These are phyloP conservation scores for Laticauda colubrina DNA, from an alignment of 2,113 vertebrate genomes.

Conservation along the genomic window DNA sequence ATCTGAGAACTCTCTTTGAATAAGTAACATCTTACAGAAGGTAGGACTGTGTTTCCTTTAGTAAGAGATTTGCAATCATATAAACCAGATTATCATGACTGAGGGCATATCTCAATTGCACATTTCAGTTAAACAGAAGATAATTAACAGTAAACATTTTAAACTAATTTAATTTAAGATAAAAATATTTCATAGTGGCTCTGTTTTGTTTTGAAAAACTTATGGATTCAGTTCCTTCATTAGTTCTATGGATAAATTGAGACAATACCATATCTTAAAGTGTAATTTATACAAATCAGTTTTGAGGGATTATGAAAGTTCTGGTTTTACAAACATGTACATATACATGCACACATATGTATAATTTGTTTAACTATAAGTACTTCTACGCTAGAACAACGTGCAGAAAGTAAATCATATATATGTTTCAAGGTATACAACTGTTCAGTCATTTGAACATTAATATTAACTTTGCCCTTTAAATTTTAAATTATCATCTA, in stretches of 20 bases:
- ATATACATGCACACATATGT: neutral
- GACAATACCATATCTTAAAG: neutral
- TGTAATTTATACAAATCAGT: neutral
- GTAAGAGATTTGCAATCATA: neutral
- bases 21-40: rapidly evolving
- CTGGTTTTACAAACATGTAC: neutral
- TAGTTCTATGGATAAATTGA: neutral
- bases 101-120: neutral
- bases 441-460: neutral
- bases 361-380: neutral
- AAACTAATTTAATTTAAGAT: neutral
- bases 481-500: neutral
- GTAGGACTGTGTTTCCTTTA: neutral
- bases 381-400: neutral
- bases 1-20: neutral
- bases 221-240: neutral
- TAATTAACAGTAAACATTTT: neutral
- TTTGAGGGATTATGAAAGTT: neutral
- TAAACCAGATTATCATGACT: neutral
- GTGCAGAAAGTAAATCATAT: neutral
- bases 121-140: neutral
- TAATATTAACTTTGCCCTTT: neutral
- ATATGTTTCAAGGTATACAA: neutral
- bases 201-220: neutral
- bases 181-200: neutral